Base-by-base conservation (phyloP, 1,140 invertebrate genomes). In the Macrobrachium rosenbergii region DNA sequence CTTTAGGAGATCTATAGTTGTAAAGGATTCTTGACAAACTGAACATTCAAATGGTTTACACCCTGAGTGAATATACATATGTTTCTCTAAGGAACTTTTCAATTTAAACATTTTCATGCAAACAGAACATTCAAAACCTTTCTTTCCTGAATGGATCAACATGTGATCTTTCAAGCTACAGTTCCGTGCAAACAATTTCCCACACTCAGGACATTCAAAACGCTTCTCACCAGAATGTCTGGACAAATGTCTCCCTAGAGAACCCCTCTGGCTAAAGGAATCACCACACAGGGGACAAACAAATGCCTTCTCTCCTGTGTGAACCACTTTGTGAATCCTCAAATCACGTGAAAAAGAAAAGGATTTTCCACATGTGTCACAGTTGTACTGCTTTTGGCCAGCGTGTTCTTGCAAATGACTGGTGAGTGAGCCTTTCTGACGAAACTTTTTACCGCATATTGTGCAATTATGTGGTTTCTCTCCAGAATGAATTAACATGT, bases 301-400 rank as follows among this genome's bases (percentile, higher is more conserved):
- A 72, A 72, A 72, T 28, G n/a, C n/a, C 67, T 72, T 72, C 8
- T 12, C n/a, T 10, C 67, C 67, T 72, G 67, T 10, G n/a, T 72
- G 67, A 12, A 21, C 10, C 10, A 21, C n/a, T 11, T 11, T 72
- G 37, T 72, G 67, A 11, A 21, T 28, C 8, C n/a, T n/a, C 11
- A 72, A 21, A 21, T 21, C 37, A 8, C 10, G 11, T 21, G n/a
- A 21, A 72, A 8, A 8, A 12, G n/a, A 21, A 21, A 72, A 72
- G 11, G 10, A 8, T n/a, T 72, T 72, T 11, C n/a, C 67, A 72
- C 67, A 72, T 8, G 37, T 12, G n/a, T 72, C 67, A 72, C 67
- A 72, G n/a, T 72, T 8, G n/a, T 21, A 72, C n/a, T 72, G n/a
- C n/a, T 72, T 72, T 28, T 21, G n/a, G 8, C 67, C 67, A 12